Evolutionary conservation across 1,140 invertebrate genomes (phyloP).

Genomic region (Pseudomyrmex concolor): DNA sequence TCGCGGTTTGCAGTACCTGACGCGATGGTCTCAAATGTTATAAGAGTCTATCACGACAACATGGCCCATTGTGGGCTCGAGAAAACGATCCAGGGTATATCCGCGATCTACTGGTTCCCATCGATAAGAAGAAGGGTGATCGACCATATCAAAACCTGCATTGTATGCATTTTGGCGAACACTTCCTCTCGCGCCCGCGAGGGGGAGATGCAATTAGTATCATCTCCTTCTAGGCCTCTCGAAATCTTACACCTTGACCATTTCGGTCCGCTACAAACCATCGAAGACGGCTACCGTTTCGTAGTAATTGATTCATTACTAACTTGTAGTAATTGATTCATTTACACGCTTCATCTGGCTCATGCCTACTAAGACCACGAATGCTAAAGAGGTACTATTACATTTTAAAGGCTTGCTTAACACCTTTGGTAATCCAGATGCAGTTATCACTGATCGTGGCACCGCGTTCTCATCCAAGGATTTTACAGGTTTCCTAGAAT

Average conservation of each 20-base stretch:
- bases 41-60: background rate
- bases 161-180: too few species aligned
- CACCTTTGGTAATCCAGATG: background rate
- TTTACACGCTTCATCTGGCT: background rate
- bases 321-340: background rate
- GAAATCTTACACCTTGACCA: background rate
- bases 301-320: too few species aligned
- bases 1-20: background rate
- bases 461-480: background rate
- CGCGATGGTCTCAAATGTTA: background rate
- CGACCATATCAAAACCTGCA: too few species aligned
- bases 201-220: too few species aligned
- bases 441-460: background rate
- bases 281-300: background rate
- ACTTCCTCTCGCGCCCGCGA: too few species aligned
- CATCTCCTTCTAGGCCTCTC: too few species aligned
- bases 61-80: background rate
- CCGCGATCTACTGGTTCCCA: background rate
- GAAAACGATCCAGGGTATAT: background rate
- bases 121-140: too few species aligned
- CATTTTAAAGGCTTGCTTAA: background rate
- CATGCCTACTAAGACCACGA: background rate
- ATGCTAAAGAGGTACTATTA: background rate
- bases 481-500: background rate
- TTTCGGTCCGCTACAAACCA: background rate